Evolutionary conservation across 1,140 invertebrate genomes (phyloP).

Genomic region (Tigriopus japonicus): DNA sequence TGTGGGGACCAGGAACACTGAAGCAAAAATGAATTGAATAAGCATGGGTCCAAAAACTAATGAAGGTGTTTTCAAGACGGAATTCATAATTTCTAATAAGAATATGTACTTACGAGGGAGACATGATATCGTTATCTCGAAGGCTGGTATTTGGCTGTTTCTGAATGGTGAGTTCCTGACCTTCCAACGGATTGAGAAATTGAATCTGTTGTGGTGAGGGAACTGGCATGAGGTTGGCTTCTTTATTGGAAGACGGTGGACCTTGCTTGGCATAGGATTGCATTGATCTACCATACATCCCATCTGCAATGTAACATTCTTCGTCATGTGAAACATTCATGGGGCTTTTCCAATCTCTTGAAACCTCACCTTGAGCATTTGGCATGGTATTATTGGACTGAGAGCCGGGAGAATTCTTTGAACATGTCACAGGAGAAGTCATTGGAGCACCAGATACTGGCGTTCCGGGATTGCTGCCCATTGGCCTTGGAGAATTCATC

Average conservation of each 20-base stretch:
- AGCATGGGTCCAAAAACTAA: no score
- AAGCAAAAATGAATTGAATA: no score
- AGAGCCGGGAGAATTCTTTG: conserved; percentile 15
- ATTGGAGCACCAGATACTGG: conserved; percentile 19
- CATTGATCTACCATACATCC: not conserved
- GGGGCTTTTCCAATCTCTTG: not conserved
- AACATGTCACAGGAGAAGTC: conserved; percentile 15
- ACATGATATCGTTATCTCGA: conserved; percentile 36
- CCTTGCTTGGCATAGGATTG: not conserved
- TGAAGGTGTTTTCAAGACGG: not conserved
- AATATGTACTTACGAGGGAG: conserved; percentile 20
- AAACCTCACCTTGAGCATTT: not conserved
- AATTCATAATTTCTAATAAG: not conserved
- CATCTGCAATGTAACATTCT: not conserved
- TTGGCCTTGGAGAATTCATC: conserved; percentile 18
- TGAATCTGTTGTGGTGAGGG: conserved; percentile 89
- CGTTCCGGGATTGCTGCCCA: conserved; percentile 20
- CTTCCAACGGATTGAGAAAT: conserved; percentile 84
- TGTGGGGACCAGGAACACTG: not conserved
- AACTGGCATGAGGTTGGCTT: conserved; percentile 82
- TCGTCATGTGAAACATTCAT: not conserved
- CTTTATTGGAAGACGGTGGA: conserved; percentile 34
- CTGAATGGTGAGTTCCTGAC: conserved; percentile 86
- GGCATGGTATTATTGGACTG: not conserved
- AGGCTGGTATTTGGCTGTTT: conserved; percentile 83